A percentile compares a stretch with the other conserved stretches of the same genome.
phyloP scores from a whole-genome alignment of 2,888 invertebrate genomes.

The Elgonia sp. region DNA sequence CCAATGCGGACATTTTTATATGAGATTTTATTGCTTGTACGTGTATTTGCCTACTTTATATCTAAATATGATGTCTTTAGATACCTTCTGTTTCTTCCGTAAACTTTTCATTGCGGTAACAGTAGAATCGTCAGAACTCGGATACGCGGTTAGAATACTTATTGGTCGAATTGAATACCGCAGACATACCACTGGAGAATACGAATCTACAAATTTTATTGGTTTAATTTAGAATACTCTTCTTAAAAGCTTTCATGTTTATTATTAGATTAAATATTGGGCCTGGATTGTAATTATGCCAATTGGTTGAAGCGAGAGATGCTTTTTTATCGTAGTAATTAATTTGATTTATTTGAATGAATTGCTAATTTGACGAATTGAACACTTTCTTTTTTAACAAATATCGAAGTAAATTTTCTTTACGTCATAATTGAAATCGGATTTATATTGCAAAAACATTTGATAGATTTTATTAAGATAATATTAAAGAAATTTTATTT shows the following conservation, averaged over 20 bases:
- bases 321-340: slow-evolving; percentile 19
- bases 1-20: slow-evolving; percentile 24
- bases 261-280: slow-evolving; percentile 63
- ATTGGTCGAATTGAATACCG: slow-evolving; percentile 65
- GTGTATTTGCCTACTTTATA: slow-evolving; percentile 25
- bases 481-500: too few species aligned
- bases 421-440: too few species aligned
- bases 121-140: slow-evolving; percentile 66
- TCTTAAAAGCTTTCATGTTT: slow-evolving; percentile 62
- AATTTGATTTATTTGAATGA: slow-evolving; percentile 33
- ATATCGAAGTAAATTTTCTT: neutral
- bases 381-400: neutral
- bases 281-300: slow-evolving; percentile 35
- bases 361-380: slow-evolving; percentile 4
- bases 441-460: too few species aligned
- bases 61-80: slow-evolving; percentile 38
- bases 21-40: slow-evolving; percentile 26
- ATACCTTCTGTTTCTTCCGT: slow-evolving; percentile 33
- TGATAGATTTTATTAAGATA: too few species aligned
- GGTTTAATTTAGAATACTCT: slow-evolving; percentile 59
- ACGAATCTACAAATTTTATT: slow-evolving; percentile 68
- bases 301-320: slow-evolving; percentile 24
- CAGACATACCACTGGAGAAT: slow-evolving; percentile 56
- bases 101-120: slow-evolving; percentile 61
- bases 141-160: slow-evolving; percentile 64